Percentiles rank a stretch among this genome's conserved stretches.
phyloP scores from a whole-genome alignment of 2,113 vertebrate genomes.

The Daphoenositta chrysoptera region DNA sequence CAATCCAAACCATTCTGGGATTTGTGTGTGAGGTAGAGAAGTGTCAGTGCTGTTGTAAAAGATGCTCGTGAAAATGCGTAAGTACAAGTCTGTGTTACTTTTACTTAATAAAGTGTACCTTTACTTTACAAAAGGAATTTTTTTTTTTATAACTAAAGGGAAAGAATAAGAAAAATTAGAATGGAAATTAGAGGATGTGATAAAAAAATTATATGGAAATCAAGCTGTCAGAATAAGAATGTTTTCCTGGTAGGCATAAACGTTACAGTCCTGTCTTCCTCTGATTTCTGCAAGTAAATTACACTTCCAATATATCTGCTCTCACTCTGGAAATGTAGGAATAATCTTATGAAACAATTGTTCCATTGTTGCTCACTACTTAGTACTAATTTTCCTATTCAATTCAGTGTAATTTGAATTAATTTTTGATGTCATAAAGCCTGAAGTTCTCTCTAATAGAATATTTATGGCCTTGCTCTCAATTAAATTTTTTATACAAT shows the following conservation, averaged over 20 bases:
- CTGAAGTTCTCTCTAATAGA: background rate
- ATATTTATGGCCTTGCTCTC: background rate
- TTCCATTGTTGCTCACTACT: background rate
- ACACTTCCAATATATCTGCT: background rate
- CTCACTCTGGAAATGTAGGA: background rate
- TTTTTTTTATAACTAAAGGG: background rate
- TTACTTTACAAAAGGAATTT: background rate
- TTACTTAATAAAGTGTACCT: background rate
- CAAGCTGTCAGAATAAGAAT: background rate
- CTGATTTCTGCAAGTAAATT: background rate
- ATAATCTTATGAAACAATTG: background rate
- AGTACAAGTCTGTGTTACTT: background rate
- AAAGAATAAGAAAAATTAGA: background rate
- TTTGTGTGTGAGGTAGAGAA: background rate
- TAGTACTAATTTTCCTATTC: background rate
- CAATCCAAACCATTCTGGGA: background rate
- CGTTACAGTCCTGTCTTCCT: background rate
- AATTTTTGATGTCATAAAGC: background rate
- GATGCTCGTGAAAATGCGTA: accelerated
- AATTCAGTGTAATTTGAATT: background rate
- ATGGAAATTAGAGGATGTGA: background rate
- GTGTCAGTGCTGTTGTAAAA: background rate
- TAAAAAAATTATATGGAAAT: background rate
- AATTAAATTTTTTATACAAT: background rate
- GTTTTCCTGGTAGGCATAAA: background rate